A percentile compares a stretch with the other conserved stretches of the same genome.
Conservation (phyloP, 2,888 invertebrate genomes). For the Patella depressa region DNA sequence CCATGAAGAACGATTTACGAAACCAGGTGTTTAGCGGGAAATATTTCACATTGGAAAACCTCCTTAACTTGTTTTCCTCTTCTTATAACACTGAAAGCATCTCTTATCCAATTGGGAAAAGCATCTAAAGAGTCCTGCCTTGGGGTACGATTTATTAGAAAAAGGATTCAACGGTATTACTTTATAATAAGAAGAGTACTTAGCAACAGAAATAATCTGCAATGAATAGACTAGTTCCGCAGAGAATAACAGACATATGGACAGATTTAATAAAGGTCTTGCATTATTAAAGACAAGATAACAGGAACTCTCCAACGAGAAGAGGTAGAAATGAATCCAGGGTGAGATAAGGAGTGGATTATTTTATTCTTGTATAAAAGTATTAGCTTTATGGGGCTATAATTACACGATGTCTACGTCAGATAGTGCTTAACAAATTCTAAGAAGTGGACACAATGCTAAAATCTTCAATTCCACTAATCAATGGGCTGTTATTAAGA, state of each 20-base stretch:
- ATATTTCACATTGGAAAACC: neutral
- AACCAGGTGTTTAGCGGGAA: neutral
- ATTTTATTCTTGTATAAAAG: neutral
- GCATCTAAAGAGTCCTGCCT: neutral
- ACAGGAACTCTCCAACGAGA: neutral
- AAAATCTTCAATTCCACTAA: neutral
- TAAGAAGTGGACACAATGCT: neutral
- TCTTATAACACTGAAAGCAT: neutral
- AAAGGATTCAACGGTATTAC: neutral
- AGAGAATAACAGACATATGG: constrained; percentile 1
- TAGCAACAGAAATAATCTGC: constrained; percentile 2
- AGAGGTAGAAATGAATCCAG: neutral
- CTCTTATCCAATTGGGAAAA: neutral
- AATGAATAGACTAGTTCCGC: neutral
- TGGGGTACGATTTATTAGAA: neutral
- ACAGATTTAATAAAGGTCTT: neutral
- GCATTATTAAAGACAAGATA: neutral
- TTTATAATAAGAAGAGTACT: constrained; percentile 5
- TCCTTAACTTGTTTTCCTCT: neutral
- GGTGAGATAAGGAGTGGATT: constrained; percentile 1
- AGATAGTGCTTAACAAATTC: constrained; percentile 1
- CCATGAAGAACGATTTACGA: neutral
- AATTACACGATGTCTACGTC: neutral
- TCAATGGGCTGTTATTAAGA: too few relatives aligned
- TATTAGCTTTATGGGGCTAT: neutral